These are phyloP conservation scores for Rapana venosa DNA, from an alignment of 2,888 invertebrate species.

Conservation along the genomic window DNA sequence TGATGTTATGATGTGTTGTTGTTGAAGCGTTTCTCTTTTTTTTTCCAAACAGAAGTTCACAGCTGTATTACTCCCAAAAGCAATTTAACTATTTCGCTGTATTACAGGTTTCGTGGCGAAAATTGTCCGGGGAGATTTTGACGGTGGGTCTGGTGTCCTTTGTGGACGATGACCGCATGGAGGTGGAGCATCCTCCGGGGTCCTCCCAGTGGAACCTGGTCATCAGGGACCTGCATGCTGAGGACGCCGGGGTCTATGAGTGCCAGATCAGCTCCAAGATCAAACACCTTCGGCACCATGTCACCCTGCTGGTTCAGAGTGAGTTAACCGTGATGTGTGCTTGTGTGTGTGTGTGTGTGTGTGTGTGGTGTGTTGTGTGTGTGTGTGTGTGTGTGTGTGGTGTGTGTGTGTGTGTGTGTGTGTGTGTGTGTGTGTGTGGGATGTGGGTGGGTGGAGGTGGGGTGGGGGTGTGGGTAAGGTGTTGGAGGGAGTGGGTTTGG, in stretches of 20 bases:
- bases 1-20: no score
- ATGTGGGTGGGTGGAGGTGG: not conserved
- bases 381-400: not conserved
- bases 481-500: not conserved
- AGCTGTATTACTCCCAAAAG: not conserved
- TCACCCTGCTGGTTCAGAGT: slow-evolving; percentile 64
- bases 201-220: slow-evolving; percentile 65
- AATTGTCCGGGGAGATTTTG: slow-evolving; percentile 57
- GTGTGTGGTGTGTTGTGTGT: not conserved
- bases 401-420: slow-evolving; percentile 18
- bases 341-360: slow-evolving; percentile 33
- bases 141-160: slow-evolving; percentile 63
- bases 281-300: slow-evolving; percentile 60
- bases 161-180: slow-evolving; percentile 60
- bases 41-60: no score
- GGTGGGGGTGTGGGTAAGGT: not conserved
- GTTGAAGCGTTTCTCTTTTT: no score
- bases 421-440: slow-evolving; percentile 8
- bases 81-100: not conserved
- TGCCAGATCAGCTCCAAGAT: slow-evolving; percentile 66
- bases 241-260: slow-evolving; percentile 65
- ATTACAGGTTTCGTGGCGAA: slow-evolving; percentile 64
- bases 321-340: slow-evolving; percentile 12
- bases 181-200: slow-evolving; percentile 58
- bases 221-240: slow-evolving; percentile 57